Conservation (phyloP, 1,140 invertebrate genomes). For the Myzus persicae region DNA sequence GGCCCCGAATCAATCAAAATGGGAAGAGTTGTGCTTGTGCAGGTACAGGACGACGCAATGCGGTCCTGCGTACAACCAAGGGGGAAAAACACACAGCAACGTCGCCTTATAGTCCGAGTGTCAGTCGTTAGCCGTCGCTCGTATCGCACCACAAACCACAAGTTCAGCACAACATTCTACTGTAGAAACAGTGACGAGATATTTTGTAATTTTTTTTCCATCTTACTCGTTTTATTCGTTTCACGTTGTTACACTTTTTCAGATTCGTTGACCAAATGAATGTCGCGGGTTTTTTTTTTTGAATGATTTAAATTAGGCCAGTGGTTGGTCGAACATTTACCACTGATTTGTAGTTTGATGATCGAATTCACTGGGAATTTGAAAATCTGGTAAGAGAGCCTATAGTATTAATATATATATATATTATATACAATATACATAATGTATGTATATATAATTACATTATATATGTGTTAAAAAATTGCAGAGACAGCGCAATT, state of each 20-base stretch:
- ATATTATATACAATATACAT: background rate
- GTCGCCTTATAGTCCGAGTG: slow-evolving; percentile 39
- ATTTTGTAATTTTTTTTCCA: background rate
- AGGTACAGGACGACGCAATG: slow-evolving; percentile 57
- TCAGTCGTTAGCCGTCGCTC: slow-evolving; percentile 52
- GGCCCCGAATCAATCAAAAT: slow-evolving; percentile 55
- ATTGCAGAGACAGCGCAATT: background rate
- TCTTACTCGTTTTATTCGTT: background rate
- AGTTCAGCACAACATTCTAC: background rate
- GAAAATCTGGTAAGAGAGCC: slow-evolving; percentile 36
- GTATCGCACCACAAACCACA: slow-evolving; percentile 6
- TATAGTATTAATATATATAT: background rate
- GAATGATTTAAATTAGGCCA: background rate
- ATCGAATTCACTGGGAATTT: slow-evolving; percentile 13
- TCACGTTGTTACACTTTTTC: background rate
- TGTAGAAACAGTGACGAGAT: background rate
- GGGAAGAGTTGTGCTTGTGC: slow-evolving; percentile 57
- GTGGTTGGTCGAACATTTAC: slow-evolving; percentile 3
- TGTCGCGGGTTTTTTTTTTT: background rate
- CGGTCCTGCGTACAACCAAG: slow-evolving; percentile 56
- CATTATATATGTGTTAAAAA: background rate
- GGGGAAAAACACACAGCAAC: slow-evolving; percentile 39
- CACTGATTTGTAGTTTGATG: slow-evolving; percentile 32
- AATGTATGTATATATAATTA: no score
- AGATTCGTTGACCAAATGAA: background rate